Evolutionary conservation across 1,140 invertebrate species (phyloP).

Genomic region (Ceratina calcarata): DNA sequence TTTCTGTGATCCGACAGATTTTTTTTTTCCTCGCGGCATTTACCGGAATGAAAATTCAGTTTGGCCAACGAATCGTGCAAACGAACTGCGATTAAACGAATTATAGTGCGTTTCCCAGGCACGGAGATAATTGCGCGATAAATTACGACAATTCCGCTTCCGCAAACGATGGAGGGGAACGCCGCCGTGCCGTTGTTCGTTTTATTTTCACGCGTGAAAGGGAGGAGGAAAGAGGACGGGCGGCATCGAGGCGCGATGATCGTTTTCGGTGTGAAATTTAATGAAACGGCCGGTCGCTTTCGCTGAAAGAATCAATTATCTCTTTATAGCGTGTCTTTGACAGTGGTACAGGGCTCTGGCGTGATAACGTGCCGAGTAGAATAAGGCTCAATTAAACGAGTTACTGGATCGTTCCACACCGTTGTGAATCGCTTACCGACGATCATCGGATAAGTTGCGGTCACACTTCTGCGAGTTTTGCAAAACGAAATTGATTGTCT

Average conservation of each 20-base stretch:
- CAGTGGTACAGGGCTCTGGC: not conserved
- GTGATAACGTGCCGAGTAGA: slow-evolving; percentile 15
- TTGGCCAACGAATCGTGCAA: not conserved
- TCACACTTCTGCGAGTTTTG: slow-evolving; percentile 32
- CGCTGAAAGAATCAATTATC: slow-evolving; percentile 50
- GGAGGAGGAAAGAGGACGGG: too few relatives aligned
- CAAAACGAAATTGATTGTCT: slow-evolving; percentile 22
- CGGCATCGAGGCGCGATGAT: not conserved
- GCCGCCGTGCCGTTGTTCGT: not conserved
- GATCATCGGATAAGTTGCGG: slow-evolving; percentile 51
- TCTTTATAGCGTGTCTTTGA: slow-evolving; percentile 26
- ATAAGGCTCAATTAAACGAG: slow-evolving; percentile 51
- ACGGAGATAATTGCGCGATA: slow-evolving; percentile 36
- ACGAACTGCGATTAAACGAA: slow-evolving; percentile 37
- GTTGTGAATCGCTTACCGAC: slow-evolving; percentile 29
- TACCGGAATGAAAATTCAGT: slow-evolving; percentile 11
- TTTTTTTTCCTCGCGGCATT: not conserved
- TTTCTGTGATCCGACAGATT: not conserved
- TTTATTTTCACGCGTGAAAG: slow-evolving; percentile 9
- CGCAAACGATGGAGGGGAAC: not conserved
- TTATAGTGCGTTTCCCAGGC: slow-evolving; percentile 33
- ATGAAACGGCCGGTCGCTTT: slow-evolving; percentile 16
- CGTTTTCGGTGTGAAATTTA: slow-evolving; percentile 32
- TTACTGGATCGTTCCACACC: slow-evolving; percentile 35
- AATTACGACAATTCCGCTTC: slow-evolving; percentile 31